Conservation (phyloP, 2,888 invertebrate genomes). For the Scaptomyza reducta region DNA sequence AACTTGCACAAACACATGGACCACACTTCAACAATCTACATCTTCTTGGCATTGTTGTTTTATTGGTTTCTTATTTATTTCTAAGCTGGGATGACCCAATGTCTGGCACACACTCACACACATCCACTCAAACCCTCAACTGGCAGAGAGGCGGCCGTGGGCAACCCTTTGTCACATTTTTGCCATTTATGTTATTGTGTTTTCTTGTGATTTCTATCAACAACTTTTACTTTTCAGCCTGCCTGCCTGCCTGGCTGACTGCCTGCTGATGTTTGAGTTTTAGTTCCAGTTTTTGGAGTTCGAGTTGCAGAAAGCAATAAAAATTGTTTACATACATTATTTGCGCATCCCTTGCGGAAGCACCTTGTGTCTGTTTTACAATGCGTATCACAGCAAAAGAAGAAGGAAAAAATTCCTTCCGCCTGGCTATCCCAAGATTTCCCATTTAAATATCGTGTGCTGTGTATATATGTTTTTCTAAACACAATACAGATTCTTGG, state of each 20-base stretch:
- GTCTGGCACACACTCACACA: slow-evolving; percentile 11
- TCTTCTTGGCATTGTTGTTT: slow-evolving; percentile 7
- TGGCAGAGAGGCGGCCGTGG: slow-evolving; percentile 10
- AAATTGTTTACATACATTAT: slow-evolving; percentile 78
- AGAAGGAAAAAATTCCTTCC: slow-evolving; percentile 38
- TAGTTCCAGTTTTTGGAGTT: slow-evolving; percentile 15
- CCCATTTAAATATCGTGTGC: slow-evolving; percentile 60
- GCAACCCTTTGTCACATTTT: slow-evolving; percentile 76
- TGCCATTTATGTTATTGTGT: slow-evolving; percentile 77
- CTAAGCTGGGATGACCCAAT: slow-evolving; percentile 59
- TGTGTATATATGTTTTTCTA: slow-evolving; percentile 37
- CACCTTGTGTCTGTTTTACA: slow-evolving; percentile 66
- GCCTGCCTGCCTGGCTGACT: slow-evolving; percentile 9
- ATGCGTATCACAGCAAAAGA: slow-evolving; percentile 14
- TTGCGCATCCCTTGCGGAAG: slow-evolving; percentile 74
- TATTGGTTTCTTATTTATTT: slow-evolving; percentile 33
- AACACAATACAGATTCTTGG: slow-evolving; percentile 51
- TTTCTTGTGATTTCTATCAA: slow-evolving; percentile 74
- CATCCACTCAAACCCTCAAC: neutral
- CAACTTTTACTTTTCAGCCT: slow-evolving; percentile 74
- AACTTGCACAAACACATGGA: slow-evolving; percentile 10
- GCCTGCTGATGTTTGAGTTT: slow-evolving; percentile 30
- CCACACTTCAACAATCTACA: slow-evolving; percentile 36
- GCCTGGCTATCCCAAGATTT: slow-evolving; percentile 40
- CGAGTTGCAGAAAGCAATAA: slow-evolving; percentile 71